Conservation (phyloP, 2,113 vertebrate species). For the Eptesicus fuscus region DNA sequence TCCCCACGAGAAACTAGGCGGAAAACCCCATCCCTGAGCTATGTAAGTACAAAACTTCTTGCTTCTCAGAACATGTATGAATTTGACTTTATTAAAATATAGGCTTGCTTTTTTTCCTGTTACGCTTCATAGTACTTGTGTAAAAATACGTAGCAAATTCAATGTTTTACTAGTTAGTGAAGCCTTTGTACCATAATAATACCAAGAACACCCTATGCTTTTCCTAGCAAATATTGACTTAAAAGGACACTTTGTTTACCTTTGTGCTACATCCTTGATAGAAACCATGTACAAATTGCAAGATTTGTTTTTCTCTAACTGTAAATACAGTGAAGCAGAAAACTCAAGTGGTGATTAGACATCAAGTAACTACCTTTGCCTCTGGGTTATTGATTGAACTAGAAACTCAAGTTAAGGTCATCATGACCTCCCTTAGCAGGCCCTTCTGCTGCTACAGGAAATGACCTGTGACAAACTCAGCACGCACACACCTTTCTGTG, state of each 20-base stretch:
- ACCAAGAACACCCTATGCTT: slow-evolving; percentile 68
- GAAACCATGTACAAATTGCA: background rate
- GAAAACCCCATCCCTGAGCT: background rate
- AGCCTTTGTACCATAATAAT: slow-evolving; percentile 16
- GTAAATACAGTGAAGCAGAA: slow-evolving; percentile 37
- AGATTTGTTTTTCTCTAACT: slow-evolving; percentile 24
- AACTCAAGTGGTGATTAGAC: background rate
- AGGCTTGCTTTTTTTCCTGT: background rate
- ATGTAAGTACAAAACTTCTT: slow-evolving; percentile 17
- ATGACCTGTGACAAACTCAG: background rate
- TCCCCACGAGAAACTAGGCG: slow-evolving; percentile 14
- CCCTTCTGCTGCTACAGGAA: background rate
- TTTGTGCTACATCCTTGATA: slow-evolving; percentile 57
- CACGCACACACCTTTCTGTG: background rate
- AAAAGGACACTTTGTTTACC: slow-evolving; percentile 66
- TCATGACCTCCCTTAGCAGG: background rate
- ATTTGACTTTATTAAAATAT: slow-evolving; percentile 5
- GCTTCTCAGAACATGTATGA: background rate
- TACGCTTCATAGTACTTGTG: background rate
- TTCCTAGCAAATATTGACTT: slow-evolving; percentile 54
- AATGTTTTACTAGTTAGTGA: slow-evolving; percentile 13
- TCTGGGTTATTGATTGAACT: background rate
- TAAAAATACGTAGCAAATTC: slow-evolving; percentile 48
- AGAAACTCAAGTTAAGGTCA: background rate
- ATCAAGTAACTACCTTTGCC: background rate